phyloP scores from a whole-genome alignment of 2,888 invertebrate species.

The Lasius fuliginosus region DNA sequence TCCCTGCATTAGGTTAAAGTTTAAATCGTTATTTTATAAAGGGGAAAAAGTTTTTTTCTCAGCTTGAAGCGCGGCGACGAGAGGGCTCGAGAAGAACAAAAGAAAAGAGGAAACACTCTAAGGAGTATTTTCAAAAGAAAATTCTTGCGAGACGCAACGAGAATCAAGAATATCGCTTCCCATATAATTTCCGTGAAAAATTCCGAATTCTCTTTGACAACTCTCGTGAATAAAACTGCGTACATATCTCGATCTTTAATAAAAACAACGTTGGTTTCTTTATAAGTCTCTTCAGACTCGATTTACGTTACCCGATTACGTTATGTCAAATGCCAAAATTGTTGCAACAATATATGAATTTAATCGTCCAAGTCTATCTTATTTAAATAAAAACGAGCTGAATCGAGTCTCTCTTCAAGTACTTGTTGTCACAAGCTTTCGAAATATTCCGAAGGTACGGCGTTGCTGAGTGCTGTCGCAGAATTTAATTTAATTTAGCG shows the following conservation, averaged over 20 bases:
- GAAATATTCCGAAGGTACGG: not conserved
- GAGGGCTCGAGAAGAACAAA: slow-evolving; percentile 8
- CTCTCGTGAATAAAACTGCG: not conserved
- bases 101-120: slow-evolving; percentile 8
- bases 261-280: not conserved
- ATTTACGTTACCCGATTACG: not conserved
- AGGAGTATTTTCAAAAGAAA: slow-evolving; percentile 37
- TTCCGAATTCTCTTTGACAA: not conserved
- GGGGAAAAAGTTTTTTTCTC: slow-evolving; percentile 8
- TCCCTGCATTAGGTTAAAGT: not conserved
- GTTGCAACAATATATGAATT: not conserved
- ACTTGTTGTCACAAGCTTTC: slow-evolving; percentile 1
- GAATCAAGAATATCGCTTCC: slow-evolving; percentile 9
- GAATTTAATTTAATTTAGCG: slow-evolving; percentile 43
- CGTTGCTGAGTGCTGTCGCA: not conserved
- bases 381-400: not conserved
- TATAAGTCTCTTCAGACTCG: not conserved
- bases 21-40: slow-evolving; percentile 46
- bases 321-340: not conserved
- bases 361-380: not conserved
- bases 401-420: not conserved
- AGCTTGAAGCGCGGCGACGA: not conserved
- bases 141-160: slow-evolving; percentile 4
- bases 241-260: slow-evolving; percentile 6
- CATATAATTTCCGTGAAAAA: slow-evolving; percentile 1